These are phyloP conservation scores for Microctonus brassicae DNA, from an alignment of 2,888 invertebrate genomes.

Conservation along the genomic window DNA sequence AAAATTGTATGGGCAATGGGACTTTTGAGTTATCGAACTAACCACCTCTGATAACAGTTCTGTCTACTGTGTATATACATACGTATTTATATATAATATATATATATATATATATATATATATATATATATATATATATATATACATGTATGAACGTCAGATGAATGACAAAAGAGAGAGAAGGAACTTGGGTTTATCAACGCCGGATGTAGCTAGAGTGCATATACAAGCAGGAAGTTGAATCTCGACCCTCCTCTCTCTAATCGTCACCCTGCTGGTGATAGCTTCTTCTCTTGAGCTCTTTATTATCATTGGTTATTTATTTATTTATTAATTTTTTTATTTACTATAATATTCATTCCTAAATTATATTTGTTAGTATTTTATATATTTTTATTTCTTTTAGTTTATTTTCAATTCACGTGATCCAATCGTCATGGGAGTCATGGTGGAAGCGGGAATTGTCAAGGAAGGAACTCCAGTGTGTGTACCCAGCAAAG, in stretches of 20 bases:
- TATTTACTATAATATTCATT: not conserved
- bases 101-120: no score
- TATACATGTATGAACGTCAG: not conserved
- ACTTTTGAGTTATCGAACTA: constrained; percentile 42
- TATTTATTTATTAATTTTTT: not conserved
- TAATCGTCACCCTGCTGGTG: constrained; percentile 29
- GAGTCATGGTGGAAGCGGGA: constrained; percentile 96
- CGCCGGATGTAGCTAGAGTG: constrained; percentile 45
- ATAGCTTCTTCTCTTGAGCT: constrained; percentile 28
- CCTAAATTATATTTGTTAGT: not conserved
- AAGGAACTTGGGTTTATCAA: constrained; percentile 40
- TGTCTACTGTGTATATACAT: no score
- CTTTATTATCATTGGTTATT: constrained; percentile 12
- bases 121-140: not conserved
- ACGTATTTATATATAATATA: no score
- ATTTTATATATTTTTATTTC: not conserved
- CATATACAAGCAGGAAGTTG: constrained; percentile 42
- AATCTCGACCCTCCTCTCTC: constrained; percentile 29
- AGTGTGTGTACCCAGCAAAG: constrained; percentile 96
- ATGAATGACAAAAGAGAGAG: constrained; percentile 34
- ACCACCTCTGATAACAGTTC: constrained; percentile 36
- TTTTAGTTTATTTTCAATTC: constrained; percentile 94
- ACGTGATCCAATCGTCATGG: constrained; percentile 97
- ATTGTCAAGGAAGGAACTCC: constrained; percentile 97
- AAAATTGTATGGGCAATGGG: constrained; percentile 16